phyloP scores from a whole-genome alignment of 2,797 vertebrate genomes.

The Anisognathus igniventris region DNA sequence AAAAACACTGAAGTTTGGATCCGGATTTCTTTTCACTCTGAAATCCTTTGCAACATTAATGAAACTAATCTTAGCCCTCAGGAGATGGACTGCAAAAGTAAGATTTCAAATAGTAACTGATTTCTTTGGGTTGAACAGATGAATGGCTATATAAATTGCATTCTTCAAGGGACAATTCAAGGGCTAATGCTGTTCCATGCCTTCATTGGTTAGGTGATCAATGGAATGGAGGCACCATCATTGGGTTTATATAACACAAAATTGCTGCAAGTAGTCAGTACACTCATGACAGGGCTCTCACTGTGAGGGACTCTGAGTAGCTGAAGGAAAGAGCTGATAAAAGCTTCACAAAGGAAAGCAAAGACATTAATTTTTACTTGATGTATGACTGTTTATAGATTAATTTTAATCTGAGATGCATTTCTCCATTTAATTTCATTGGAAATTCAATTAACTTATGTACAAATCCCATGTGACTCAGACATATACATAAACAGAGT shows the following conservation, averaged over 20 bases:
- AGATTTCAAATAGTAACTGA: background rate
- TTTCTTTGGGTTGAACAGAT: background rate
- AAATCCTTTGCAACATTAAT: background rate
- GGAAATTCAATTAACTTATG: background rate
- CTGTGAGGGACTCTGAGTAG: background rate
- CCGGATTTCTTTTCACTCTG: background rate
- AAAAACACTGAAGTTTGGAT: background rate
- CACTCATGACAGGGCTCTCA: background rate
- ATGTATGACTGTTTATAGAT: background rate
- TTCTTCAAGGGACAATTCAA: background rate
- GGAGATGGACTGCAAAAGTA: background rate
- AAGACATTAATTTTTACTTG: background rate
- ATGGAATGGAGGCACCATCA: background rate
- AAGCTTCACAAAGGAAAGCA: background rate
- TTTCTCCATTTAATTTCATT: background rate
- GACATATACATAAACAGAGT: background rate
- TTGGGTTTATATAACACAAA: background rate
- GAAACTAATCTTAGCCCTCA: background rate
- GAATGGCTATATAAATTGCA: background rate
- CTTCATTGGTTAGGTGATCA: accelerated
- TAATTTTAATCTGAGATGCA: background rate
- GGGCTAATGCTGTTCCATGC: background rate
- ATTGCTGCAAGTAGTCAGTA: background rate
- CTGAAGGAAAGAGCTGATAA: background rate
- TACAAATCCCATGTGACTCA: background rate